phyloP scores from a whole-genome alignment of 1,140 invertebrate genomes.

The Bombus impatiens region DNA sequence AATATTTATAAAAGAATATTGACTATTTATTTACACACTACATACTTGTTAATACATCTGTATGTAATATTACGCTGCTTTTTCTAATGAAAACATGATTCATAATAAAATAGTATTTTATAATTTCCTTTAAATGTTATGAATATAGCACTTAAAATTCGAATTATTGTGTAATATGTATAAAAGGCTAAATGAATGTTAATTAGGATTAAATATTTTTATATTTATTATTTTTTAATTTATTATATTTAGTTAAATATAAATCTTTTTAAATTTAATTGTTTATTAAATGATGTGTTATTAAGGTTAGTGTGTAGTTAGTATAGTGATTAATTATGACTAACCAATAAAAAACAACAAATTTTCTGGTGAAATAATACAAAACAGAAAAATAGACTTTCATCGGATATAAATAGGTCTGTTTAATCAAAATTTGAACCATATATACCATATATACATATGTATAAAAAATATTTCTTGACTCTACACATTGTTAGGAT shows the following conservation, averaged over 20 bases:
- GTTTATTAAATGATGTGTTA: neutral
- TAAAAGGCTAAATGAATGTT: neutral
- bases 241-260: neutral
- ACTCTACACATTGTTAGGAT: neutral
- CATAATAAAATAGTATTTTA: constrained; percentile 7
- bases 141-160: constrained; percentile 4
- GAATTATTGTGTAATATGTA: neutral
- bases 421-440: neutral
- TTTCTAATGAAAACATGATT: constrained; percentile 30
- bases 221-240: neutral
- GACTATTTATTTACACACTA: neutral
- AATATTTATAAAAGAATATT: constrained; percentile 21
- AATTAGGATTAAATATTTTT: neutral
- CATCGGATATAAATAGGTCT: neutral
- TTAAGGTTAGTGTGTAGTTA: constrained; percentile 6
- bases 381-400: neutral
- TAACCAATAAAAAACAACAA: neutral
- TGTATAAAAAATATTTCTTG: constrained; percentile 1
- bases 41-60: neutral
- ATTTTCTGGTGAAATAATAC: neutral
- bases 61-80: neutral
- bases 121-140: neutral
- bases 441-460: neutral
- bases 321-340: neutral
- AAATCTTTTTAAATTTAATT: neutral